These are phyloP conservation scores for Drosophila villosipedis DNA, from an alignment of 2,888 invertebrate species.

Conservation along the genomic window DNA sequence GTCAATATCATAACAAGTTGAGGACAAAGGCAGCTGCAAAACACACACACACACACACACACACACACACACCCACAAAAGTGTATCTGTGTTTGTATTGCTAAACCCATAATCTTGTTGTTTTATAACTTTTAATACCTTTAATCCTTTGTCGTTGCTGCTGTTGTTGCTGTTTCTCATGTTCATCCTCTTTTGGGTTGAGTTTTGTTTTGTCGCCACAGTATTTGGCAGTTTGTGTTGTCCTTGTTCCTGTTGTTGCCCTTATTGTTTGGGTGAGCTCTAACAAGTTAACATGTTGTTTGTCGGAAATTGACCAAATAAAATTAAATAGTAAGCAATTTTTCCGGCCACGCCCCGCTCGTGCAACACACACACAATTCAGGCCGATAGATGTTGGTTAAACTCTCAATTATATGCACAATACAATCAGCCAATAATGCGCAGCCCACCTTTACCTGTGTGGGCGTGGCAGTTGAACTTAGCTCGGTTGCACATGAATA, in stretches of 20 bases:
- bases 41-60: not conserved
- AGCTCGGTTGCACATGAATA: too few relatives aligned
- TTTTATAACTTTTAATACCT: slow-evolving; percentile 80
- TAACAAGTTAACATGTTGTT: slow-evolving; percentile 72
- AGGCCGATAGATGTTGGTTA: slow-evolving; percentile 17
- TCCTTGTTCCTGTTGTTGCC: slow-evolving; percentile 21
- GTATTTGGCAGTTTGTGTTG: slow-evolving; percentile 42
- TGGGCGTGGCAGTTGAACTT: slow-evolving; percentile 3
- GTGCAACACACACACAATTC: slow-evolving; percentile 18
- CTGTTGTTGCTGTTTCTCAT: slow-evolving; percentile 19
- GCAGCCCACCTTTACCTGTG: not conserved
- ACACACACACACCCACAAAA: slow-evolving; percentile 8
- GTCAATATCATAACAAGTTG: slow-evolving; percentile 51
- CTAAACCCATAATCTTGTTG: slow-evolving; percentile 76
- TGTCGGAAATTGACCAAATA: slow-evolving; percentile 72
- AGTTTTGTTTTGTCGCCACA: slow-evolving; percentile 56
- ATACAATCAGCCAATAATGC: slow-evolving; percentile 36
- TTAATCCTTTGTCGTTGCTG: slow-evolving; percentile 65
- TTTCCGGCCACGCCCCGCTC: slow-evolving; percentile 9
- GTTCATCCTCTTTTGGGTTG: slow-evolving; percentile 25
- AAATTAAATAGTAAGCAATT: slow-evolving; percentile 73
- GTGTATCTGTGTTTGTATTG: slow-evolving; percentile 52
- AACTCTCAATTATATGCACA: slow-evolving; percentile 45
- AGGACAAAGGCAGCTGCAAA: slow-evolving; percentile 33
- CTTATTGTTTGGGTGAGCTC: slow-evolving; percentile 26